Conservation (phyloP, 2,797 vertebrate genomes). For the Spinus pinus region DNA sequence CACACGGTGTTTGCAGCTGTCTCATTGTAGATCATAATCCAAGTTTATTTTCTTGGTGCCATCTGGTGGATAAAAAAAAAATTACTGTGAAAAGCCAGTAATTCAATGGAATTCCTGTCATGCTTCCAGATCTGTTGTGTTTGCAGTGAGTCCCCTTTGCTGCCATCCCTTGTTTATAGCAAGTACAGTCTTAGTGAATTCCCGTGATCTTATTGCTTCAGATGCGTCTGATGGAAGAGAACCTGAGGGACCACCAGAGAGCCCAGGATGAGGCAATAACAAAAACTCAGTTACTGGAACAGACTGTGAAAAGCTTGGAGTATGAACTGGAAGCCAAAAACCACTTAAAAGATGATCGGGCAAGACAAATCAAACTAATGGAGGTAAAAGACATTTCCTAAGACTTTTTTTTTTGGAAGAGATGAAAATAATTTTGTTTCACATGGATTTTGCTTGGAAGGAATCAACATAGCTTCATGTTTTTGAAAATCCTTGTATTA, state of each 20-base stretch:
- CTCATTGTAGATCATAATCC: neutral
- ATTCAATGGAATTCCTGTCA: neutral
- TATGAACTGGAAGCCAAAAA: slow-evolving; percentile 81
- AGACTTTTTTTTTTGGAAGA: neutral
- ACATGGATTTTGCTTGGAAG: neutral
- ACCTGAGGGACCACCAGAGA: slow-evolving; percentile 81
- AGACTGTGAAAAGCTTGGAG: slow-evolving; percentile 85
- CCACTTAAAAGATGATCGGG: slow-evolving; percentile 83
- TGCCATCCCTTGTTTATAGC: neutral
- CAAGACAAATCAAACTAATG: slow-evolving; percentile 86
- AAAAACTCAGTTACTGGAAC: slow-evolving; percentile 81
- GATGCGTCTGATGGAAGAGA: slow-evolving; percentile 84
- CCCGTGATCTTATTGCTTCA: slow-evolving; percentile 48
- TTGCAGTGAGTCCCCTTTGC: neutral
- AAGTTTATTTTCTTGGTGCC: slow-evolving; percentile 56
- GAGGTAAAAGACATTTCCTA: slow-evolving; percentile 78
- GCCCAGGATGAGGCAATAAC: slow-evolving; percentile 85
- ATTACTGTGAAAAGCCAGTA: neutral
- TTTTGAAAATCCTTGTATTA: neutral
- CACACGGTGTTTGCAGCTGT: neutral
- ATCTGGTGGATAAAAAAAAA: slow-evolving; percentile 60
- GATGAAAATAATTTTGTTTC: neutral
- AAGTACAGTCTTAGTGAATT: neutral
- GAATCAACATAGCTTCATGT: neutral
- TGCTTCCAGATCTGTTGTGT: neutral